A percentile compares a stretch with the other conserved stretches of the same genome.
phyloP scores from a whole-genome alignment of 2,888 invertebrate species.

The Leucophenga montana region DNA sequence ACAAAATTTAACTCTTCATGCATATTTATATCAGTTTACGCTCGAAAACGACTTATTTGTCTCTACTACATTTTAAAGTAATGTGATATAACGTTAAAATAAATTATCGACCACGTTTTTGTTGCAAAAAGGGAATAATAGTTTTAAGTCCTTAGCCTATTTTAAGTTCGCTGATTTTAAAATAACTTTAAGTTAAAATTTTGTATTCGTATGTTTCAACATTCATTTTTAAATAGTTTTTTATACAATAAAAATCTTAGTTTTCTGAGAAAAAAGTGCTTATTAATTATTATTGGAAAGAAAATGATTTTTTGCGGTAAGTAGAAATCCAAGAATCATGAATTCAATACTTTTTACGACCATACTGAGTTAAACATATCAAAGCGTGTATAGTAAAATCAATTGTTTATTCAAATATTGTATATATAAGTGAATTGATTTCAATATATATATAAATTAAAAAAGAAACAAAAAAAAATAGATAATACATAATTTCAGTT shows the following conservation, averaged over 20 bases:
- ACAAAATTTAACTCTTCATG: slow-evolving; percentile 16
- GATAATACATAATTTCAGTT: slow-evolving; percentile 9
- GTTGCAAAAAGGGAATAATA: slow-evolving; percentile 29
- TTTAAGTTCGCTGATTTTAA: slow-evolving; percentile 1
- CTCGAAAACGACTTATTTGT: slow-evolving; percentile 35
- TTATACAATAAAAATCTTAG: slow-evolving; percentile 2
- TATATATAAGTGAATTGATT: background rate
- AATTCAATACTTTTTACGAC: too few relatives aligned
- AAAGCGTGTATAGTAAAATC: background rate
- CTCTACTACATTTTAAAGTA: slow-evolving; percentile 43
- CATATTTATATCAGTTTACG: background rate
- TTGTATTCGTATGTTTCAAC: too few relatives aligned
- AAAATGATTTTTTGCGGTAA: background rate
- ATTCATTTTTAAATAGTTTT: background rate
- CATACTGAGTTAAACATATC: too few relatives aligned
- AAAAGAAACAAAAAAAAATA: background rate
- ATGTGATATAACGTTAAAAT: slow-evolving; percentile 65
- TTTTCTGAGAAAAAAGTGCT: background rate
- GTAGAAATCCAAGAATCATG: too few relatives aligned
- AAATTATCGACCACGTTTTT: slow-evolving; percentile 35
- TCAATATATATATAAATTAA: background rate
- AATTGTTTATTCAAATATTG: slow-evolving; percentile 10
- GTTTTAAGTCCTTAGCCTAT: background rate
- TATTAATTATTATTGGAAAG: background rate
- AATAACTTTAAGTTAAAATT: too few relatives aligned